phyloP scores from a whole-genome alignment of 2,888 invertebrate genomes.

The Sarcophaga caerulescens region DNA sequence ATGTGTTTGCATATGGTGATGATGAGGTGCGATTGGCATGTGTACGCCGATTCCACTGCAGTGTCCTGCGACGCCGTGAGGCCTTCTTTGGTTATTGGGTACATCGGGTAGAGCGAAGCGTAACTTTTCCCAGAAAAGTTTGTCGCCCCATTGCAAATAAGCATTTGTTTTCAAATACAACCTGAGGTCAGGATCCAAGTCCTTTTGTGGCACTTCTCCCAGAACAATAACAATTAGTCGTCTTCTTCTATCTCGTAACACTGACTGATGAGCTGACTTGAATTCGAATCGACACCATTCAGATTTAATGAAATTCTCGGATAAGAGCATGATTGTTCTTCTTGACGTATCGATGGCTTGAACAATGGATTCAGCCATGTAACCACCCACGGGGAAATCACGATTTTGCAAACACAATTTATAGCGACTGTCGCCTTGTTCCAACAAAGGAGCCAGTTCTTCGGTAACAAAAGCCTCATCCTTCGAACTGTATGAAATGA shows the following conservation, averaged over 20 bases:
- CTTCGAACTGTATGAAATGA: slow-evolving; percentile 96
- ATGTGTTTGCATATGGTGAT: slow-evolving; percentile 76
- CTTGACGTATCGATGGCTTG: slow-evolving; percentile 95
- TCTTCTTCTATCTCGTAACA: slow-evolving; percentile 91
- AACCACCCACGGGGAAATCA: slow-evolving; percentile 93
- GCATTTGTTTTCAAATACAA: slow-evolving; percentile 95
- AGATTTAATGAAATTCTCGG: slow-evolving; percentile 96
- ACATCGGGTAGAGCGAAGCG: slow-evolving; percentile 94
- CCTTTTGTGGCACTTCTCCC: slow-evolving; percentile 93
- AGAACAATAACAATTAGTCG: slow-evolving; percentile 94
- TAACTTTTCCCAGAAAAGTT: slow-evolving; percentile 97
- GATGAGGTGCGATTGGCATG: slow-evolving; percentile 78
- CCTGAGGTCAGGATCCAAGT: slow-evolving; percentile 94
- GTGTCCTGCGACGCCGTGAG: slow-evolving; percentile 77
- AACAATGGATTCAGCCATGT: slow-evolving; percentile 95
- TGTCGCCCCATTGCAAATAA: slow-evolving; percentile 95
- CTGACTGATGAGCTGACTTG: slow-evolving; percentile 95
- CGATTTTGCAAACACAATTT: slow-evolving; percentile 95
- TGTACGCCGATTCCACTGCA: slow-evolving; percentile 76
- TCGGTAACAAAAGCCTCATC: slow-evolving; percentile 95
- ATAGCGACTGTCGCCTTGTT: slow-evolving; percentile 90
- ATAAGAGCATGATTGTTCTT: slow-evolving; percentile 94
- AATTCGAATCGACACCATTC: slow-evolving; percentile 98
- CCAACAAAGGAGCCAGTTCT: slow-evolving; percentile 92
- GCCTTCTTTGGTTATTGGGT: slow-evolving; percentile 79